Conservation (phyloP, 2,888 invertebrate genomes). For the Cremastobaeus sp. region DNA sequence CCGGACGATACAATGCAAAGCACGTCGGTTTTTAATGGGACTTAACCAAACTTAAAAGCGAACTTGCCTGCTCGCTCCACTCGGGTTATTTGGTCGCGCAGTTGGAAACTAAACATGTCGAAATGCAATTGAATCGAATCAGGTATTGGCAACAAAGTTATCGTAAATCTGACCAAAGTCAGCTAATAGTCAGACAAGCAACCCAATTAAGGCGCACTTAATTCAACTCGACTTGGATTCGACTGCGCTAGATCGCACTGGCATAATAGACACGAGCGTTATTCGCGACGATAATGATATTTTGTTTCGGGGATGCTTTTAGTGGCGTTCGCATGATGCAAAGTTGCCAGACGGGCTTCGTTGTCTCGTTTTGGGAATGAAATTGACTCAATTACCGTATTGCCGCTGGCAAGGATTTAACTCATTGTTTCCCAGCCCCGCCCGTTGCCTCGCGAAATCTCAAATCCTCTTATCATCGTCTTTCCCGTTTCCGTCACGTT, state of each 20-base stretch:
- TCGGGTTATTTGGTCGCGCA: too few species aligned
- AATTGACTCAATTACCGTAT: slow-evolving; percentile 57
- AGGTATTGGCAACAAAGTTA: too few species aligned
- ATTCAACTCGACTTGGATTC: not conserved
- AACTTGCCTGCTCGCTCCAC: too few species aligned
- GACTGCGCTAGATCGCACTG: not conserved
- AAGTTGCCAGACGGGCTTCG: slow-evolving; percentile 36
- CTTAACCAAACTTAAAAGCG: too few species aligned
- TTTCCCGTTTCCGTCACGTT: slow-evolving; percentile 51
- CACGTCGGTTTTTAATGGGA: too few species aligned
- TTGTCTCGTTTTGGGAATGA: slow-evolving; percentile 42
- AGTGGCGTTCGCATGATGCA: slow-evolving; percentile 27
- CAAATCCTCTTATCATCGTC: slow-evolving; percentile 59
- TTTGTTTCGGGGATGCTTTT: slow-evolving; percentile 36
- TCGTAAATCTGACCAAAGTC: not conserved
- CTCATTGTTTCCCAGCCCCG: slow-evolving; percentile 49
- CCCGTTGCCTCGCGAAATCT: slow-evolving; percentile 47
- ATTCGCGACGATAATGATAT: slow-evolving; percentile 39
- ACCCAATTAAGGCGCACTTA: slow-evolving; percentile 17
- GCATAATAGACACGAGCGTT: not conserved
- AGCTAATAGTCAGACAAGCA: slow-evolving; percentile 2
- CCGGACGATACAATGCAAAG: too few species aligned
- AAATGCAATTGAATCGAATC: too few species aligned
- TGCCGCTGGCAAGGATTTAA: slow-evolving; percentile 54
- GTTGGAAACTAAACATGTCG: too few species aligned